Percentiles rank a stretch among this genome's conserved stretches.
Evolutionary conservation across 2,113 vertebrate species (phyloP).

Genomic region (Xiphias gladius): DNA sequence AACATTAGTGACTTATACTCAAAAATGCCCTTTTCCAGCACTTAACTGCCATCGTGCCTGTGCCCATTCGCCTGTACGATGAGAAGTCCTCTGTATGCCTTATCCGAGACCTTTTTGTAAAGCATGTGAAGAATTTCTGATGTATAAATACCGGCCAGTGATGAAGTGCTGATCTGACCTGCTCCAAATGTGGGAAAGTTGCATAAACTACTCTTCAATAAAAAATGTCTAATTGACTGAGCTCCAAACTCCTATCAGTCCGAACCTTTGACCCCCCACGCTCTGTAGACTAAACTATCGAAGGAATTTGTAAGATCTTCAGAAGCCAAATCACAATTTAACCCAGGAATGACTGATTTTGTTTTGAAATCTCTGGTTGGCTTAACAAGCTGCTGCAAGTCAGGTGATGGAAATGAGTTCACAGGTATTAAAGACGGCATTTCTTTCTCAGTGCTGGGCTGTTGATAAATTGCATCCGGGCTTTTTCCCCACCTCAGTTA

Average conservation of each 20-base stretch:
- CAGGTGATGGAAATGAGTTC: background rate
- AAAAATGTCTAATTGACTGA: slow-evolving; percentile 71
- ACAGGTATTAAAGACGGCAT: background rate
- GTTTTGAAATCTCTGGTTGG: slow-evolving; percentile 4
- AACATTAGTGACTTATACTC: slow-evolving; percentile 55
- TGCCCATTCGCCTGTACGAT: slow-evolving; percentile 22
- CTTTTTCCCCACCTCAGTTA: no score
- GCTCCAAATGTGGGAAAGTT: slow-evolving; percentile 73
- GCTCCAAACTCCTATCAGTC: slow-evolving; percentile 64
- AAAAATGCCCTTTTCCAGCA: slow-evolving; percentile 59
- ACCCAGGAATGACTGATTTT: slow-evolving; percentile 23
- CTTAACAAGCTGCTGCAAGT: background rate
- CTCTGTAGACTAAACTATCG: slow-evolving; percentile 66
- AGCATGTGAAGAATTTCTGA: slow-evolving; percentile 74
- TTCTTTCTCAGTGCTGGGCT: background rate
- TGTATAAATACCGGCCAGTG: slow-evolving; percentile 73
- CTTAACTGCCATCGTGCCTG: slow-evolving; percentile 51
- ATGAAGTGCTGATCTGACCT: slow-evolving; percentile 73
- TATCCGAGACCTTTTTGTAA: slow-evolving; percentile 45
- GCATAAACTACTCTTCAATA: slow-evolving; percentile 67
- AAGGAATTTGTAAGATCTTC: slow-evolving; percentile 50
- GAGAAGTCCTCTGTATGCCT: slow-evolving; percentile 43
- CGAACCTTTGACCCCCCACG: slow-evolving; percentile 35
- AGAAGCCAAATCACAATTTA: slow-evolving; percentile 52
- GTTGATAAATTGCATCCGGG: background rate